These are phyloP conservation scores for Drosophila anomalata DNA, from an alignment of 2,888 invertebrate species.

Conservation along the genomic window DNA sequence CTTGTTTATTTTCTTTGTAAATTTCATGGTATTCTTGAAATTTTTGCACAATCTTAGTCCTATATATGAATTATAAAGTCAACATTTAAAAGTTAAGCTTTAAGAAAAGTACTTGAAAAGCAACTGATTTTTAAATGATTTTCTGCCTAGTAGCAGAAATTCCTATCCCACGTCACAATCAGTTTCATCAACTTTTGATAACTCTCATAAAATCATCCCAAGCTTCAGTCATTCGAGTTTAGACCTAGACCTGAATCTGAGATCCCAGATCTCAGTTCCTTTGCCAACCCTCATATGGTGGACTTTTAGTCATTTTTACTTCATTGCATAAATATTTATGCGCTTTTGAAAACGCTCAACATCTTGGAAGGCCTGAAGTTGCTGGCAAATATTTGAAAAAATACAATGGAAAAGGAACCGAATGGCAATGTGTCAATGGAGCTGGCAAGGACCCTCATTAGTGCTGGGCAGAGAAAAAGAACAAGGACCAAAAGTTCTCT, in stretches of 20 bases:
- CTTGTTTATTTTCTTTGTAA: background rate
- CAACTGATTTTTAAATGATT: background rate
- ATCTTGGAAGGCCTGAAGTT: conserved; percentile 44
- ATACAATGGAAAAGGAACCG: conserved; percentile 52
- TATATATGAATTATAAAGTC: no score
- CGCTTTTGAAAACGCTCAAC: conserved; percentile 67
- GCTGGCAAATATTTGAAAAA: conserved; percentile 65
- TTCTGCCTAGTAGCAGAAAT: background rate
- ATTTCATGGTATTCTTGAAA: background rate
- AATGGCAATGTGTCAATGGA: conserved; percentile 68
- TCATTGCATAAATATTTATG: conserved; percentile 77
- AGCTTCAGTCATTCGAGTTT: background rate
- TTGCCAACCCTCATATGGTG: conserved; percentile 24
- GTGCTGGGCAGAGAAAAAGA: conserved; percentile 63
- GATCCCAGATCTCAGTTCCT: background rate
- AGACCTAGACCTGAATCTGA: background rate
- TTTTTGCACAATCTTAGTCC: background rate
- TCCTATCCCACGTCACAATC: conserved; percentile 1
- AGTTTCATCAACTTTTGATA: background rate
- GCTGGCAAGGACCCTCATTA: conserved; percentile 73
- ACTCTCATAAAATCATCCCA: conserved; percentile 17
- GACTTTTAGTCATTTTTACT: conserved; percentile 54
- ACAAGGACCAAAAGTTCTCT: conserved; percentile 55
- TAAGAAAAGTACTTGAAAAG: background rate
- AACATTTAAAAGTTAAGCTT: background rate